A percentile compares a stretch with the other conserved stretches of the same genome.
phyloP scores from a whole-genome alignment of 2,888 invertebrate genomes.

The Folsomia candida region DNA sequence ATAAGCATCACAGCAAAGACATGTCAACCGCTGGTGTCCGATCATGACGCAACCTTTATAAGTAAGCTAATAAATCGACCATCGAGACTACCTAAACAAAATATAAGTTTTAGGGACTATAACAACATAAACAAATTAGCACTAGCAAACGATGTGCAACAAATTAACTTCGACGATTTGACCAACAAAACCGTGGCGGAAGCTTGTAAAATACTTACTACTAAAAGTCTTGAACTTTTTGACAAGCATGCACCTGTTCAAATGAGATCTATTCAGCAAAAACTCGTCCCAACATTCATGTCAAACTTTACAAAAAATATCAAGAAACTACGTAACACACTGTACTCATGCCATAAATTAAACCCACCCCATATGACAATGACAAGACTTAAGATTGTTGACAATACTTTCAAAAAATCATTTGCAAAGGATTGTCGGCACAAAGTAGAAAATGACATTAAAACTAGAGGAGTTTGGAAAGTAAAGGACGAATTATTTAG shows the following conservation, averaged over 20 bases:
- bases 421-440: not conserved
- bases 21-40: not conserved
- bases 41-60: not conserved
- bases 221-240: not conserved
- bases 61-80: not conserved
- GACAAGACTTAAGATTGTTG: not conserved
- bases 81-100: conserved; percentile 4
- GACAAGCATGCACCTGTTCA: not conserved
- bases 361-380: not conserved
- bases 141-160: not conserved
- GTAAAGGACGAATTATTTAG: not conserved
- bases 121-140: not conserved
- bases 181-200: not conserved
- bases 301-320: not conserved
- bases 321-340: not conserved
- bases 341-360: not conserved
- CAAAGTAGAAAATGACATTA: not conserved
- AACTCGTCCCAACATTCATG: not conserved
- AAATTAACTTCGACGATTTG: not conserved
- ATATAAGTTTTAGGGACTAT: not conserved
- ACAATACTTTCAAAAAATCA: not conserved
- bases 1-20: not conserved
- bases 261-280: not conserved
- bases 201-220: not conserved
- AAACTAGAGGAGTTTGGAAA: not conserved